These are phyloP conservation scores for Ornithorhynchus anatinus DNA, from an alignment of 2,113 vertebrate species.

Conservation along the genomic window DNA sequence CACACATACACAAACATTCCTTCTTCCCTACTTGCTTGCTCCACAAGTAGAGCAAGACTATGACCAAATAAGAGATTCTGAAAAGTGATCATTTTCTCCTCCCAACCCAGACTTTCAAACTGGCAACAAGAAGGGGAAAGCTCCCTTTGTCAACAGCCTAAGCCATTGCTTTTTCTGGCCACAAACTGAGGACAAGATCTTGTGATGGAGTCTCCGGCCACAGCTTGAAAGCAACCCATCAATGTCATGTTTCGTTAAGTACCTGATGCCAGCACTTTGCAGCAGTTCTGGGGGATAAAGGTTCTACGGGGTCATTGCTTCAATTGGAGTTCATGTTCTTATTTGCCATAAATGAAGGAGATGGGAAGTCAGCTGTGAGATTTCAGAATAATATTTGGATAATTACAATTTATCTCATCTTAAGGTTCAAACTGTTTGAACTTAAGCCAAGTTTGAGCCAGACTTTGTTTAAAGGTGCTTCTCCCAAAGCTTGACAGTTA, in stretches of 20 bases:
- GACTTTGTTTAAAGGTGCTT: slow-evolving; percentile 61
- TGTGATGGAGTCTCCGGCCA: slow-evolving; percentile 49
- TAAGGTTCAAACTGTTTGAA: slow-evolving; percentile 68
- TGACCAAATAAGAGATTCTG: slow-evolving; percentile 42
- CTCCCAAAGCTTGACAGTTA: slow-evolving; percentile 51
- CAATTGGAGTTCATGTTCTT: slow-evolving; percentile 64
- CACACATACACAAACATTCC: rapidly evolving
- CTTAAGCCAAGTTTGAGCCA: slow-evolving; percentile 57
- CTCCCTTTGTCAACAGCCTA: slow-evolving; percentile 24
- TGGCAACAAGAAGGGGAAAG: slow-evolving; percentile 29
- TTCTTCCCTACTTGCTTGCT: no score
- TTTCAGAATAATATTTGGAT: slow-evolving; percentile 78
- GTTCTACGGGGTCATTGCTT: slow-evolving; percentile 58
- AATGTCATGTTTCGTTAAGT: slow-evolving; percentile 62
- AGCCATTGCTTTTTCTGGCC: slow-evolving; percentile 26
- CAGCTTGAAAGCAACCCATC: slow-evolving; percentile 61
- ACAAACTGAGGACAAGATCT: slow-evolving; percentile 58
- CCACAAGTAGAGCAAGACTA: neutral
- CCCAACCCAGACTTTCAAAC: slow-evolving; percentile 32
- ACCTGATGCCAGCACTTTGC: slow-evolving; percentile 56
- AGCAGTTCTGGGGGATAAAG: slow-evolving; percentile 50
- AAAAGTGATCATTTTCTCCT: slow-evolving; percentile 12
- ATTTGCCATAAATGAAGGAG: slow-evolving; percentile 65
- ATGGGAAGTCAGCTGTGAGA: slow-evolving; percentile 71
- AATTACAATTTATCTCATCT: slow-evolving; percentile 72